These are phyloP conservation scores for Nothocercus nigrocapillus DNA, from an alignment of 2,113 vertebrate genomes.

Conservation along the genomic window DNA sequence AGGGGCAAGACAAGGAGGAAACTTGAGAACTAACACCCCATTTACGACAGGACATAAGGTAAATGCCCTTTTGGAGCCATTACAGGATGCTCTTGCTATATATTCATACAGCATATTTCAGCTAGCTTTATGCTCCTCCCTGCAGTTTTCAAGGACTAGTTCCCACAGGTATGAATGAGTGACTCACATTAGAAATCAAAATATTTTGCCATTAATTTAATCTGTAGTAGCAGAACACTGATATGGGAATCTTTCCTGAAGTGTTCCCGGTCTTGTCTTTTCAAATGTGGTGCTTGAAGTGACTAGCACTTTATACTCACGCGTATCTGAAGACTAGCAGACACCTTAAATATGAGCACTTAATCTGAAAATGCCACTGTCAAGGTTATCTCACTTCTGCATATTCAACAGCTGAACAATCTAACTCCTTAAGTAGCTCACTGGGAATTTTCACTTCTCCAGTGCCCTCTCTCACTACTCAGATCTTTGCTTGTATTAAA, in stretches of 20 bases:
- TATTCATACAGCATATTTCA: background rate
- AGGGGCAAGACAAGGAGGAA: background rate
- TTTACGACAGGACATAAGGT: background rate
- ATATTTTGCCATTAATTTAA: background rate
- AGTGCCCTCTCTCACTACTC: background rate
- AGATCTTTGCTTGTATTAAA: background rate
- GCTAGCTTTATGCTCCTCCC: background rate
- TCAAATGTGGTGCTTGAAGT: background rate
- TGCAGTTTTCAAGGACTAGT: background rate
- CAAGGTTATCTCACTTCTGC: background rate
- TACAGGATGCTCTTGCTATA: background rate
- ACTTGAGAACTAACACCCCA: background rate
- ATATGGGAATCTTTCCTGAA: background rate
- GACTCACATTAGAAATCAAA: background rate
- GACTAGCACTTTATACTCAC: background rate
- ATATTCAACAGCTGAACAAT: background rate
- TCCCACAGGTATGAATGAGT: background rate
- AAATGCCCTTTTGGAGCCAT: background rate
- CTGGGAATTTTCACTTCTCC: background rate
- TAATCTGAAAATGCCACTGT: background rate
- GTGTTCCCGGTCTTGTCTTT: background rate
- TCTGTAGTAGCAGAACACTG: background rate
- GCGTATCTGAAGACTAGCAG: accelerated
- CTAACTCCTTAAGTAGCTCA: background rate
- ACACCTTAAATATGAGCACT: background rate